These are phyloP conservation scores for Mesoligia furuncula DNA, from an alignment of 2,888 invertebrate species.

Conservation along the genomic window DNA sequence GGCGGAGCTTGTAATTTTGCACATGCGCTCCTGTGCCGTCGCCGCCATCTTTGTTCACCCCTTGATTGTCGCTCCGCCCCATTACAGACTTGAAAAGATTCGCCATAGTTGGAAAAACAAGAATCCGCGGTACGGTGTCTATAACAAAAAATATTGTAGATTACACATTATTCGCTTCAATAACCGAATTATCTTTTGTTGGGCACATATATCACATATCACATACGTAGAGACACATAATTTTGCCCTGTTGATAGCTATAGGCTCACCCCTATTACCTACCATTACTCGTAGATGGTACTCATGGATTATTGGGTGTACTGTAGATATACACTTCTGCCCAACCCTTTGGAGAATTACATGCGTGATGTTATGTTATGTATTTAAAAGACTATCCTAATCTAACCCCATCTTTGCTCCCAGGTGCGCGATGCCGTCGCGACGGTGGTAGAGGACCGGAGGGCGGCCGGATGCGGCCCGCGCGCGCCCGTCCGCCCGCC, in stretches of 20 bases:
- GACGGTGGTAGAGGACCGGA: slow-evolving; percentile 85
- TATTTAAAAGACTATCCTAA: not conserved
- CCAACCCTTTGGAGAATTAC: too few species aligned
- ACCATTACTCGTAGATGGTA: too few species aligned
- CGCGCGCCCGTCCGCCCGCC: slow-evolving; percentile 90
- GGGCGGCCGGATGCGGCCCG: slow-evolving; percentile 89
- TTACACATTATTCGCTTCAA: not conserved
- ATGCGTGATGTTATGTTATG: not conserved
- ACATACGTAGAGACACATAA: not conserved
- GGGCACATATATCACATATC: not conserved
- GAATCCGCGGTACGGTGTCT: not conserved
- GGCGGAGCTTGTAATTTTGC: slow-evolving; percentile 38
- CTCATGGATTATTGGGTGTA: too few species aligned
- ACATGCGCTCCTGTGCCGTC: slow-evolving; percentile 48
- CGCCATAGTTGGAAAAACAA: not conserved
- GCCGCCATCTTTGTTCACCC: slow-evolving; percentile 42
- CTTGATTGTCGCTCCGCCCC: not conserved
- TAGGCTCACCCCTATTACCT: not conserved
- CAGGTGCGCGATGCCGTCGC: slow-evolving; percentile 85
- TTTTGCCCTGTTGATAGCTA: not conserved
- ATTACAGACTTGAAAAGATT: not conserved
- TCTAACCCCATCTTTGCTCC: not conserved
- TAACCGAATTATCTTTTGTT: not conserved
- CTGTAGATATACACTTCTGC: too few species aligned
- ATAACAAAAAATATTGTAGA: not conserved